These are phyloP conservation scores for Chalcis sispes DNA, from an alignment of 2,888 invertebrate species.

Conservation along the genomic window DNA sequence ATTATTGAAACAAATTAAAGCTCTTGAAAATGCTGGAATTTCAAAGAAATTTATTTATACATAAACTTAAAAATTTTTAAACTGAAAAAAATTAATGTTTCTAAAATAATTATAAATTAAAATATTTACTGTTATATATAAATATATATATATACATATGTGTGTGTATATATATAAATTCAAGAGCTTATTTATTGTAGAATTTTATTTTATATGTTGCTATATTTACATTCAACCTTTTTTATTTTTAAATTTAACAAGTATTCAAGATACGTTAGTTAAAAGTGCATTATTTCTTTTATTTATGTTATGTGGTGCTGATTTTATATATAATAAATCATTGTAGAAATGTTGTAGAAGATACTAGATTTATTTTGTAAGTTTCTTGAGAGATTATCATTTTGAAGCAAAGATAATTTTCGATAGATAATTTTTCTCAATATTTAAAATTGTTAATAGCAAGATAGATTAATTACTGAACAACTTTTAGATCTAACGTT, in stretches of 20 bases:
- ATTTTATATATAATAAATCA: slow-evolving; percentile 15
- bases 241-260: slow-evolving; percentile 15
- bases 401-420: not conserved
- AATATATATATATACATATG: slow-evolving; percentile 6
- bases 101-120: slow-evolving; percentile 12
- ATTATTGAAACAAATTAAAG: slow-evolving; percentile 6
- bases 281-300: slow-evolving; percentile 25
- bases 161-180: slow-evolving; percentile 21
- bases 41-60: slow-evolving; percentile 4
- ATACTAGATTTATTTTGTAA: slow-evolving; percentile 14
- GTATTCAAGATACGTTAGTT: slow-evolving; percentile 15
- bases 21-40: slow-evolving; percentile 16
- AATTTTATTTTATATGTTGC: slow-evolving; percentile 21
- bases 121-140: too few species aligned
- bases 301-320: slow-evolving; percentile 10
- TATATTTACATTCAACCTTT: slow-evolving; percentile 24
- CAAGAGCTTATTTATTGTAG: slow-evolving; percentile 34
- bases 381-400: slow-evolving; percentile 33
- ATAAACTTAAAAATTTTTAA: slow-evolving; percentile 12
- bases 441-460: not conserved
- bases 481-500: too few species aligned
- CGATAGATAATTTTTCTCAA: not conserved
- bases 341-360: slow-evolving; percentile 36
- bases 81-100: slow-evolving; percentile 9
- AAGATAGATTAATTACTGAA: too few species aligned